phyloP scores from a whole-genome alignment of 92 coral and sea anemone genomes.

The Montipora capitata region DNA sequence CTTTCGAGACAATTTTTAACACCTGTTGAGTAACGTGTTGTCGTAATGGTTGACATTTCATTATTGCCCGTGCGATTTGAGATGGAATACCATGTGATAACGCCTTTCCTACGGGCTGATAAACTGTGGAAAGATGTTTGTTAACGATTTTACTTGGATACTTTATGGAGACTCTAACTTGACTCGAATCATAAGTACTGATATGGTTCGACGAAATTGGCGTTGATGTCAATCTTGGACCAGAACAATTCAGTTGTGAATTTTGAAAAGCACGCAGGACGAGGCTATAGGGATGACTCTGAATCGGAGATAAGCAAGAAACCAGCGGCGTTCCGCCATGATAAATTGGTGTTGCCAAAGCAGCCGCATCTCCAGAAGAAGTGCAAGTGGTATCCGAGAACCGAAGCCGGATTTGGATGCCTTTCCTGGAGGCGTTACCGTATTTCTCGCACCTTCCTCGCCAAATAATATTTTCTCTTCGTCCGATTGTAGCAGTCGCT shows the following conservation, averaged over 20 bases:
- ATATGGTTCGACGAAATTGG: neutral
- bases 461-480: neutral
- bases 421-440: neutral
- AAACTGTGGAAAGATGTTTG: conserved; percentile 28
- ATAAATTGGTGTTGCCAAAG: conserved; percentile 11
- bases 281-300: conserved; percentile 3
- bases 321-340: conserved; percentile 6
- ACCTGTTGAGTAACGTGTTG: conserved; percentile 51
- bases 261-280: neutral
- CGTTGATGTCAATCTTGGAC: conserved; percentile 2
- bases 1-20: conserved; percentile 42
- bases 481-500: conserved; percentile 8
- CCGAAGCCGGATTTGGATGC: conserved; percentile 12
- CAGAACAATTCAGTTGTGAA: neutral
- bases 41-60: conserved; percentile 68
- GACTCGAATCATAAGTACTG: conserved; percentile 7
- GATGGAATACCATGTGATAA: conserved; percentile 69
- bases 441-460: neutral
- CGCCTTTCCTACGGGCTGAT: conserved; percentile 72
- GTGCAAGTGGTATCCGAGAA: conserved; percentile 2
- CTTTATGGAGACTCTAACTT: conserved; percentile 18
- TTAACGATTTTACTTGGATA: conserved; percentile 59
- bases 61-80: conserved; percentile 63
- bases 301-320: conserved; percentile 11
- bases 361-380: neutral